Evolutionary conservation across 2,113 vertebrate species (phyloP), one percentile per base, ranked within the genome.

Genomic region (Agelaius tricolor): DNA sequence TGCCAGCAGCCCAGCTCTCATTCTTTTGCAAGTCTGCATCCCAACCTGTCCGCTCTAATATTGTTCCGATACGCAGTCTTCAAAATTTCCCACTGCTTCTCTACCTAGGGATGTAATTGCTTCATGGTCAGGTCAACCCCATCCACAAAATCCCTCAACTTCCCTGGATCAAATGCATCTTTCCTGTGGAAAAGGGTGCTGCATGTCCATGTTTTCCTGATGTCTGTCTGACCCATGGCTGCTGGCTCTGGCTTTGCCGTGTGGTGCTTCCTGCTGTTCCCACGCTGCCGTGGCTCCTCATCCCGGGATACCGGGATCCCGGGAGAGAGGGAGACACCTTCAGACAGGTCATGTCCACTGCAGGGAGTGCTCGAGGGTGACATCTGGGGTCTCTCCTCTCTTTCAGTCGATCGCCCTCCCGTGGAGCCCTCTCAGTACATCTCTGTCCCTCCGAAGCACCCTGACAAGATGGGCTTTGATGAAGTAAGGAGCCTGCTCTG

Each of bases 381-480:
- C 14, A 2, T 23, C 33, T 28, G 89, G 52, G 35, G 9, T 95
- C 57, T 96, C 72, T 96, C 43, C 90, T 97, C 96, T 96, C 89
- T 98, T 97, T 37, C 98, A 99, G 99, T 99, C 22, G 98, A 99
- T 63, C 98, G 98, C 61, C 98, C 98, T 92, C 98, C 98, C 21
- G 85, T 99, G 33, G 98, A 99, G 46, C 98, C 99, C 26, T 99
- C 99, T 7, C 97, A 98, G 93, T 98, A 98, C 90, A 94, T 99
- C 89, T 97, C 98, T 51, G 66, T 97, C 31, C 96, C 97, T 14
- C 97, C 95, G 0, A 98, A 98, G 65, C 90, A 94, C 13, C 98
- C 98, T 71, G 98, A 98, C 97, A 99, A 98, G 97, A 99, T 99
- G 96, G 99, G 98, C 52, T 99, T 99, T 96, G 98, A 99, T 79